A percentile compares a stretch with the other conserved stretches of the same genome.
Conservation (phyloP, 2,888 invertebrate species). For the Flabesymbios commensalis region DNA sequence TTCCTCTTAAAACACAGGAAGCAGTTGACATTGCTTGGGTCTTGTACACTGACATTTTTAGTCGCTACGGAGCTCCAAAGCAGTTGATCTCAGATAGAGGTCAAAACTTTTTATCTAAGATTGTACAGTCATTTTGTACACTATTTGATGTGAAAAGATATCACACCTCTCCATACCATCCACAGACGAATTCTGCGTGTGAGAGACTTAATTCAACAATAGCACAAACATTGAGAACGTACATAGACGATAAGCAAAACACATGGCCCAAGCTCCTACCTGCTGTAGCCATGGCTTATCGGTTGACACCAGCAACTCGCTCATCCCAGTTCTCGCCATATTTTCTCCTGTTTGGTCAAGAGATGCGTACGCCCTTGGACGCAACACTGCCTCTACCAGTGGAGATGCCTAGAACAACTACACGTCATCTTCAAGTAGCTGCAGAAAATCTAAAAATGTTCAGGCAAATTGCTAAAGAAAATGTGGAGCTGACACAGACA, state of each 20-base stretch:
- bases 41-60: conserved; percentile 3
- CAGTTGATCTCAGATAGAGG: not conserved
- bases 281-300: not conserved
- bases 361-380: not conserved
- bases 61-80: conserved; percentile 5
- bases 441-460: not conserved
- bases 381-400: not conserved
- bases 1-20: conserved; percentile 16
- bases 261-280: conserved; percentile 4
- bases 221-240: not conserved
- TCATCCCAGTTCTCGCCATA: not conserved
- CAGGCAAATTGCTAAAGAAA: not conserved
- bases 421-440: not conserved
- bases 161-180: conserved; percentile 5
- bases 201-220: not conserved
- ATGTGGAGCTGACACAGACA: not conserved
- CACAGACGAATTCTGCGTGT: not conserved
- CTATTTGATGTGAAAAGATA: not conserved
- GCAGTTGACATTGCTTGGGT: not conserved
- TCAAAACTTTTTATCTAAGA: not conserved
- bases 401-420: not conserved
- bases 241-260: not conserved
- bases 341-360: not conserved
- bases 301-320: not conserved
- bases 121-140: not conserved